Evolutionary conservation across 1,140 invertebrate species (phyloP).

Genomic region (Drosophila kikkawai): DNA sequence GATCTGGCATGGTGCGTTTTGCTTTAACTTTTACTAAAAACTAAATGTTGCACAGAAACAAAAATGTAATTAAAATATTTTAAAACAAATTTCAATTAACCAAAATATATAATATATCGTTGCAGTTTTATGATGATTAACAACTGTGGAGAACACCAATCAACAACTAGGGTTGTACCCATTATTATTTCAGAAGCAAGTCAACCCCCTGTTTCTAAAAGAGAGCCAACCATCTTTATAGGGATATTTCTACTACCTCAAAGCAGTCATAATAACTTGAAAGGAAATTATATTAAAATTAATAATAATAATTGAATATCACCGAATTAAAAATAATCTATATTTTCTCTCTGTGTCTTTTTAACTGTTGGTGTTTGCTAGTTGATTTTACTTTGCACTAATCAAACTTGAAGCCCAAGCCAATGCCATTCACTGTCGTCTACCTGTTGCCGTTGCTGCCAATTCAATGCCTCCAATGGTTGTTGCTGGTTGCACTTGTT

Average conservation of each 20-base stretch:
- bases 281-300: not conserved
- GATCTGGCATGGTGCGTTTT: slow-evolving; percentile 52
- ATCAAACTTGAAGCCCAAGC: slow-evolving; percentile 47
- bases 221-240: not conserved
- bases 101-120: not conserved
- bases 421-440: slow-evolving; percentile 48
- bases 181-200: not conserved
- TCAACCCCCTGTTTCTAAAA: not conserved
- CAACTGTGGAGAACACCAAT: too few relatives aligned
- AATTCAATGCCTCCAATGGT: slow-evolving; percentile 49
- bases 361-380: slow-evolving; percentile 4
- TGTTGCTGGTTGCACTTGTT: slow-evolving; percentile 63
- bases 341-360: not conserved
- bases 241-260: not conserved
- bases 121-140: not conserved
- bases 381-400: slow-evolving; percentile 48
- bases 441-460: slow-evolving; percentile 46
- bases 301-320: too few relatives aligned
- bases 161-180: too few relatives aligned
- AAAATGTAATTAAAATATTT: not conserved
- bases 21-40: slow-evolving; percentile 74
- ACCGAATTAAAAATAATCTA: too few relatives aligned
- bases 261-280: not conserved
- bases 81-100: not conserved
- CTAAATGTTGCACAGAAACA: slow-evolving; percentile 34